These are phyloP conservation scores for Climacteris rufus DNA, from an alignment of 2,113 vertebrate species.

Conservation along the genomic window DNA sequence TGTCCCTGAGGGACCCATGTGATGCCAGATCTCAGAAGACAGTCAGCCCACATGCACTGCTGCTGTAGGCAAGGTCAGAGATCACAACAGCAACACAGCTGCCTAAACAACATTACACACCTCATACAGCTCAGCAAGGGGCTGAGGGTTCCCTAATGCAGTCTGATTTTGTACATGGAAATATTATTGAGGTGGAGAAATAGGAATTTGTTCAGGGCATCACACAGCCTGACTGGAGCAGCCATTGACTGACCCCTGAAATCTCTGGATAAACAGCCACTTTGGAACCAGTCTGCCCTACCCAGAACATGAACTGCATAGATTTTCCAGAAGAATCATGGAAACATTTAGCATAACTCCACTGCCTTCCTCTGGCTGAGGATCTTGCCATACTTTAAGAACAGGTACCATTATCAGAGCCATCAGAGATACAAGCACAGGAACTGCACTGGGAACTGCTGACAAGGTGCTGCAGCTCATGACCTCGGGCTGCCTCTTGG, in stretches of 20 bases:
- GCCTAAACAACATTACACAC: background rate
- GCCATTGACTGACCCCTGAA: background rate
- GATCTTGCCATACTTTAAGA: background rate
- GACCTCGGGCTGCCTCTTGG: background rate
- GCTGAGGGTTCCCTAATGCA: background rate
- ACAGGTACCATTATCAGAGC: background rate
- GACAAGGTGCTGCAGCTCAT: background rate
- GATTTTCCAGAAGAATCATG: background rate
- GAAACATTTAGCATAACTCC: background rate
- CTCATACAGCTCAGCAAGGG: background rate
- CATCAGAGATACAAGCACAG: background rate
- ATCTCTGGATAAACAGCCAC: background rate
- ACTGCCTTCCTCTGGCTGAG: background rate
- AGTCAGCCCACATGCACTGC: rapidly evolving
- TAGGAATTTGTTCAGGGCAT: background rate
- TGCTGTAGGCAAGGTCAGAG: background rate
- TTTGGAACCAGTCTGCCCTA: background rate
- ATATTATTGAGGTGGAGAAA: background rate
- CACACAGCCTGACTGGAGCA: background rate
- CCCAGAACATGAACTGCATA: background rate
- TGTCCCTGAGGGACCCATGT: no score
- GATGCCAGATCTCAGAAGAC: background rate
- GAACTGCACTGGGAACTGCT: background rate
- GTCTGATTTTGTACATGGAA: background rate
- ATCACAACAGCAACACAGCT: background rate